These are phyloP conservation scores for Orchestes rusci DNA, from an alignment of 2,888 invertebrate species.

Conservation along the genomic window DNA sequence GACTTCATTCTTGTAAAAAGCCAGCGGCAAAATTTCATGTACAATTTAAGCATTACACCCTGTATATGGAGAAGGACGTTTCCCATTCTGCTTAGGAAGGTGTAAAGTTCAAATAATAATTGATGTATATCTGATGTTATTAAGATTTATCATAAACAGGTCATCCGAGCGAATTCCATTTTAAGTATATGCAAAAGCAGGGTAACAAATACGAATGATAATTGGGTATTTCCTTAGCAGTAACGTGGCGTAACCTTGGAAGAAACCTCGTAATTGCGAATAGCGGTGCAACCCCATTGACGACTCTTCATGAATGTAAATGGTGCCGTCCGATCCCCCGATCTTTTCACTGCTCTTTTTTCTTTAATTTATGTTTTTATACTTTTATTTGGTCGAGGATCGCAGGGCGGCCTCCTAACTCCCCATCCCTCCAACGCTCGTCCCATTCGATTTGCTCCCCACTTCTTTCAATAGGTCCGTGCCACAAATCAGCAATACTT, in stretches of 20 bases:
- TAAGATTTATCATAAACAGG: background rate
- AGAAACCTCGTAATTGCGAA: conserved; percentile 31
- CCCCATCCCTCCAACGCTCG: conserved; percentile 11
- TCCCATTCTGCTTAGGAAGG: too few species aligned
- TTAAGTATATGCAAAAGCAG: conserved; percentile 8
- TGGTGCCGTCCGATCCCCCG: conserved; percentile 33
- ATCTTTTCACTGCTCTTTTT: conserved; percentile 32
- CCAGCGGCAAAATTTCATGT: too few species aligned
- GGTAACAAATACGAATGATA: conserved; percentile 16
- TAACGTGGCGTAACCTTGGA: conserved; percentile 16
- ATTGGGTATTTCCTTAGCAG: conserved; percentile 20
- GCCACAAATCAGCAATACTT: conserved; percentile 28
- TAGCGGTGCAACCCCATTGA: conserved; percentile 33
- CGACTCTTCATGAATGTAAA: conserved; percentile 41
- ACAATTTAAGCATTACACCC: too few species aligned
- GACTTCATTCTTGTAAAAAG: too few species aligned
- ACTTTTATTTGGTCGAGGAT: conserved; percentile 30
- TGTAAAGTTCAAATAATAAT: too few species aligned
- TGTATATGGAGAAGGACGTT: too few species aligned
- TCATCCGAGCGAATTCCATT: background rate
- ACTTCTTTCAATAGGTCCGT: conserved; percentile 25
- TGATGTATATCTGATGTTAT: too few species aligned
- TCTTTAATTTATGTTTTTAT: conserved; percentile 33
- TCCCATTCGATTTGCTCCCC: conserved; percentile 24
- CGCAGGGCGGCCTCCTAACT: conserved; percentile 12